Base-by-base conservation (phyloP, 2,797 vertebrate genomes). In the Sebastes ruberrimus region DNA sequence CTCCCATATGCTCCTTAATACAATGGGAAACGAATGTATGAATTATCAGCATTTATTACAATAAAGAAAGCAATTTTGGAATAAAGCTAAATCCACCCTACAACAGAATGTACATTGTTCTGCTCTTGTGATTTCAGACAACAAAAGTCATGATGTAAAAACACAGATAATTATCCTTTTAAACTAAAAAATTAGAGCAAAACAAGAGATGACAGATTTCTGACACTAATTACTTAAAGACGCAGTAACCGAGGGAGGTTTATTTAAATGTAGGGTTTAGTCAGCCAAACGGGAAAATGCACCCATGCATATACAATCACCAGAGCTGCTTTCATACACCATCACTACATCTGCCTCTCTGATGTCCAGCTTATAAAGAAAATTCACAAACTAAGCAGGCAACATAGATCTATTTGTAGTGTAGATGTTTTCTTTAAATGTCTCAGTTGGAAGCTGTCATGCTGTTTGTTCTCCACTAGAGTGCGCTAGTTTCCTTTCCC, bases 391-490 rank as follows among this genome's bases (percentile, higher is more conserved):
- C 1, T 42, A 42, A 62, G 6, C n/a, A 0, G 0, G 10, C 22
- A 22, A n/a, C 9, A 25, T 25, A 27, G 7, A 33, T 2, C 7
- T 8, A 1, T 57, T 38, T 76, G 42, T n/a, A 79, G 53, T 38
- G 27, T 30, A 10, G 67, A 49, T 10, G 28, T 32, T 61, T 13
- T 28, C 14, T 49, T 57, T 70, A 30, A 32, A 71, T 53, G 32
- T 57, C 9, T 62, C 22, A 4, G 52, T 11, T 53, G 35, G 13
- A 73, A 4, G 53, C 16, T 83, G 92, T 81, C 33, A 1, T 89
- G 18, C 65, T 56, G 22, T 2, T 5, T 55, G 3, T 8, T 82
- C 23, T 62, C 90, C 91, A 90, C 83, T 75, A 86, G 91, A 89
- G 86, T 10, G 89, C 2, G 78, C 74, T 20, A 53, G 79, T 71